These are phyloP conservation scores for Acanthococcus lagerstroemiae DNA, from an alignment of 2,888 invertebrate genomes.

Conservation along the genomic window DNA sequence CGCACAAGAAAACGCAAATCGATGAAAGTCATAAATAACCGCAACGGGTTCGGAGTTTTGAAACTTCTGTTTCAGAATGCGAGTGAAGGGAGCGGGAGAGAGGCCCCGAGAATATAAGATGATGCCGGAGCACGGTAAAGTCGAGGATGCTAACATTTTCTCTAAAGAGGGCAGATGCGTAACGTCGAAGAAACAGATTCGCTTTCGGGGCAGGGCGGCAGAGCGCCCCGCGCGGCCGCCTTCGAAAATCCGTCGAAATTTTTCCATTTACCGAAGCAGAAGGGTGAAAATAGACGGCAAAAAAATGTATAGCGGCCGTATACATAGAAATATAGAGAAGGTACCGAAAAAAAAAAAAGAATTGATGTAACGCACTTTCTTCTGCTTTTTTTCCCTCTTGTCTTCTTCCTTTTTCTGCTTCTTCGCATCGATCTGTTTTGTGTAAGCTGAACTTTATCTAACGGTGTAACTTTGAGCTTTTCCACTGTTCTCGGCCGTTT, in stretches of 20 bases:
- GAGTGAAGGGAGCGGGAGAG: background rate
- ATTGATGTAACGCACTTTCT: background rate
- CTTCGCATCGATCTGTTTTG: background rate
- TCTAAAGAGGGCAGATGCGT: background rate
- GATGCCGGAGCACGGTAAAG: background rate
- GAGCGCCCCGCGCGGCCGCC: background rate
- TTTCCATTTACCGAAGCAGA: background rate
- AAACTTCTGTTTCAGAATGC: background rate
- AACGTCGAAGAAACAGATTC: background rate
- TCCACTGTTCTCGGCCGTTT: slow-evolving; percentile 6
- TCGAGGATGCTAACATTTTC: background rate
- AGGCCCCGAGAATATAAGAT: background rate
- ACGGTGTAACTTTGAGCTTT: slow-evolving; percentile 17
- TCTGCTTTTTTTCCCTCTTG: too few relatives aligned
- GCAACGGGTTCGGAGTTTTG: slow-evolving; percentile 8
- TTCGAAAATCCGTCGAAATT: background rate
- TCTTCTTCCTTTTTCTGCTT: background rate
- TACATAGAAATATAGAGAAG: background rate
- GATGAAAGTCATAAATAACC: slow-evolving; percentile 8
- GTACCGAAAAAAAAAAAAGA: background rate
- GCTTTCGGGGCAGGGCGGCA: background rate
- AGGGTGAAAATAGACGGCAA: background rate
- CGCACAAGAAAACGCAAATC: slow-evolving; percentile 1
- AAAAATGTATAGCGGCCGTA: background rate
- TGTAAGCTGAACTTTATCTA: slow-evolving; percentile 9